Base-by-base conservation (phyloP, 2,888 invertebrate genomes). In the Deladenus siricidicola region DNA sequence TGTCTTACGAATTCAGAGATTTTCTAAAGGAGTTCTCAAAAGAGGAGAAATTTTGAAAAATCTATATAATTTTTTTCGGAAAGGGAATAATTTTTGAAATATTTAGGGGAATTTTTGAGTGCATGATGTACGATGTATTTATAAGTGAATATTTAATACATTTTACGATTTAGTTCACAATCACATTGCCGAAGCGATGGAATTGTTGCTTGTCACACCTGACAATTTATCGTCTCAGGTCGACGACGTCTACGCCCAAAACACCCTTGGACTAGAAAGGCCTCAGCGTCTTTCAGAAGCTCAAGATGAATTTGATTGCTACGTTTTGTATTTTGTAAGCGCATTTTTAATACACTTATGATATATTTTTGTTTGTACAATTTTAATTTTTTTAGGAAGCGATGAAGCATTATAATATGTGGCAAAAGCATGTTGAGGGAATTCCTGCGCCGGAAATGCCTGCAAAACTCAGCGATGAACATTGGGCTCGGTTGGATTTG, bases 401-500 rank as follows among this genome's bases (percentile, higher is more conserved):
- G 30, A 47, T 56, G 42, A 53, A 45, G 28, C 29, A 50, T 21
- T 66, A 61, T 34, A 56, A 49, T 26, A 47, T 48, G 34, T 65
- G 60, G 60, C 26, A 39, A 28, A 51, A 60, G 19, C 65, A 65
- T 19, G 54, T 66, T 30, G 53, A 66, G 26, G 61, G 60, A 8
- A 45, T 48, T 23, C n/a, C 44, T 19, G 44, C 56, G n/a, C 65
- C 65, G 17, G 53, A 60, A 39, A 48, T 65, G 10, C 65, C 65
- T 23, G 26, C 39, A 1, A 66, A 65, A 26, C 48, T 65, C 1
- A 54, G 55, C 26, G 65, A 65, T 42, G 65, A 65, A 6, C 63
- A 66, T 24, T 65, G 65, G 65, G 65, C 65, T 2, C 26, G 60
- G 39, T 47, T 65, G 56, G 61, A 65, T 42, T 50, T 65, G 19